A percentile compares a stretch with the other conserved stretches of the same genome.
Evolutionary conservation across 2,113 vertebrate species (phyloP).

Genomic region (Thymallus thymallus): DNA sequence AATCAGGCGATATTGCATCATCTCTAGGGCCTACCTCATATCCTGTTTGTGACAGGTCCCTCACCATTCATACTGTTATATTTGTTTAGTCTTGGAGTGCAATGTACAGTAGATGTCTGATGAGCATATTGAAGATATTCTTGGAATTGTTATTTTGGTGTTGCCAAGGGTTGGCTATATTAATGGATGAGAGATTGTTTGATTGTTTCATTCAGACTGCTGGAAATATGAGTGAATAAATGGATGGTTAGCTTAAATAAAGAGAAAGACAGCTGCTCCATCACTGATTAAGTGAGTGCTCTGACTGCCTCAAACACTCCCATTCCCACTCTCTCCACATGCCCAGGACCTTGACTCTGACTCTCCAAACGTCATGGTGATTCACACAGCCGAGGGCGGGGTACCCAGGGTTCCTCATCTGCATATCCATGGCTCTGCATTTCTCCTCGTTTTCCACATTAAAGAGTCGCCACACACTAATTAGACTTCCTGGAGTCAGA

Average conservation of each 20-base stretch:
- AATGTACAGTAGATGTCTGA: too few relatives aligned
- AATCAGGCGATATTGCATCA: slow-evolving; percentile 65
- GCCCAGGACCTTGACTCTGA: slow-evolving; percentile 58
- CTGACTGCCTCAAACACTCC: too few relatives aligned
- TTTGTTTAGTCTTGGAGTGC: too few relatives aligned
- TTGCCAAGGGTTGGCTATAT: too few relatives aligned
- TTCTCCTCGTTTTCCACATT: slow-evolving; percentile 58
- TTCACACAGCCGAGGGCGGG: slow-evolving; percentile 49
- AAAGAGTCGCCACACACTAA: slow-evolving; percentile 56
- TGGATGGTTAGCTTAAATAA: too few relatives aligned
- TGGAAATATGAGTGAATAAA: too few relatives aligned
- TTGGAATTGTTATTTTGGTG: too few relatives aligned
- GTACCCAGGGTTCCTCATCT: slow-evolving; percentile 44
- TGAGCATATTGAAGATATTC: too few relatives aligned
- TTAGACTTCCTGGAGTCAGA: slow-evolving; percentile 62
- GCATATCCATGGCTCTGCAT: slow-evolving; percentile 64
- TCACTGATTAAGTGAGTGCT: too few relatives aligned
- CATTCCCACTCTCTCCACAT: slow-evolving; percentile 2
- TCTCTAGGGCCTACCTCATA: slow-evolving; percentile 50
- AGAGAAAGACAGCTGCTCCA: too few relatives aligned
- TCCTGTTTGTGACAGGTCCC: slow-evolving; percentile 32
- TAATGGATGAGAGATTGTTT: too few relatives aligned
- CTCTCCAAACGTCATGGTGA: slow-evolving; percentile 17
- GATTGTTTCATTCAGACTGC: too few relatives aligned
- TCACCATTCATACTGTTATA: neutral